Evolutionary conservation across 2,113 vertebrate species (phyloP).

Genomic region (Otus sunia): DNA sequence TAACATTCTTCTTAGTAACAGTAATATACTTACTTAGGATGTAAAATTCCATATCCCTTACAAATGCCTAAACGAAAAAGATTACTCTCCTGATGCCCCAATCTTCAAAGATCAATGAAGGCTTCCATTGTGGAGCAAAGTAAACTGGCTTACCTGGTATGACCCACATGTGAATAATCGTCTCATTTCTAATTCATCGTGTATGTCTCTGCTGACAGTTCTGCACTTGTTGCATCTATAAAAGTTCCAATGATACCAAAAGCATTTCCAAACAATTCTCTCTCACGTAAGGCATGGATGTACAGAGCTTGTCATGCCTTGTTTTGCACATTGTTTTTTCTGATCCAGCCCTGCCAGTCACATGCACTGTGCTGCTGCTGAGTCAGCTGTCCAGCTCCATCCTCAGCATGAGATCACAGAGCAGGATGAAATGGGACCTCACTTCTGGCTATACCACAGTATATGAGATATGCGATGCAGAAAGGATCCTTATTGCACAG

Average conservation of each 20-base stretch:
- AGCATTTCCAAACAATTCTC: background rate
- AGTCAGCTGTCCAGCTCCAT: background rate
- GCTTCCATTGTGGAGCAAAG: background rate
- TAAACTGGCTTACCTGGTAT: background rate
- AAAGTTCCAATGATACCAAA: background rate
- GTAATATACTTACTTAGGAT: background rate
- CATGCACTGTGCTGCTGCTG: background rate
- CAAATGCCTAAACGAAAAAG: background rate
- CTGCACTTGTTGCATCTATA: background rate
- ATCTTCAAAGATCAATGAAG: background rate
- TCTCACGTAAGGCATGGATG: background rate
- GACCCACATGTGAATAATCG: background rate
- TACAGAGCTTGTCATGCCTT: background rate
- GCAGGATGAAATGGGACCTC: background rate
- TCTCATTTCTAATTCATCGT: background rate
- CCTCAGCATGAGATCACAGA: background rate
- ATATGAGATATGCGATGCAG: fast-evolving
- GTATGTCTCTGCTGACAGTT: background rate
- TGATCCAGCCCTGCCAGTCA: background rate
- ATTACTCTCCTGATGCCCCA: background rate
- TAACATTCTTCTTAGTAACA: background rate
- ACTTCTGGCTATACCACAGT: fast-evolving
- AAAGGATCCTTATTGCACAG: background rate
- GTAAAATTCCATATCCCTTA: background rate
- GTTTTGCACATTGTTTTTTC: background rate